Base-by-base conservation (phyloP, 2,888 invertebrate species). In the Ischnus inquisitorius region DNA sequence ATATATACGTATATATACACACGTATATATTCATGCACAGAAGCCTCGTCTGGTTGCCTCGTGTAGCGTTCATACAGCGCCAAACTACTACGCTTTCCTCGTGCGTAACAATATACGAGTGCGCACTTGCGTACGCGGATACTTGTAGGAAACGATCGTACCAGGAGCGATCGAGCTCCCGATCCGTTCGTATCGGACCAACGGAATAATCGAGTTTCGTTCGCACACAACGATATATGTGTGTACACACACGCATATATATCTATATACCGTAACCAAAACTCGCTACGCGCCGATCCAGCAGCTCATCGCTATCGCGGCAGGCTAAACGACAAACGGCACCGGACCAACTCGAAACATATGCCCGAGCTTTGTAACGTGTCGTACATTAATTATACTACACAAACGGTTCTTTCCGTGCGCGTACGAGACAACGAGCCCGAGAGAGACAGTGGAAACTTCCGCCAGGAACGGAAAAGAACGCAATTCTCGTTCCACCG, bases 131-230 rank as follows among this genome's bases (percentile, higher is more conserved):
- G 48, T 57, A 28, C 28, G 67, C 57, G 16, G 22, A 41, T 68
- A 54, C 34, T 68, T 28, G 43, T 77, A 68, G 28, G 68, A 76
- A 25, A 68, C 67, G 46, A 62, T 51, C 8, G 54, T 77, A 57
- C 76, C 76, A 65, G 76, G 76, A 67, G 41, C 77, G 77, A 60
- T 57, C 46, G 41, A 67, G 57, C 57, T 41, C 68, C 12, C 22
- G 28, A 60, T 28, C 28, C 14, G 28, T 60, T 14, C 25, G 25
- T 28, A 60, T 60, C 57, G 57, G 28, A 60, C 25, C 22, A 60
- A n/a, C 28, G 57, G 25, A 60, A 28, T 60, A 60, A 25, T 60
- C 25, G 14, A 28, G n/a, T 28, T 60, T 28, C 6, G n/a, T 46
- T 10, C 46, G 12, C n/a, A 46, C 12, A 12, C 46, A 14, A 46